These are phyloP conservation scores for Drosophila ficusphila DNA, from an alignment of 1,140 invertebrate genomes.

Conservation along the genomic window DNA sequence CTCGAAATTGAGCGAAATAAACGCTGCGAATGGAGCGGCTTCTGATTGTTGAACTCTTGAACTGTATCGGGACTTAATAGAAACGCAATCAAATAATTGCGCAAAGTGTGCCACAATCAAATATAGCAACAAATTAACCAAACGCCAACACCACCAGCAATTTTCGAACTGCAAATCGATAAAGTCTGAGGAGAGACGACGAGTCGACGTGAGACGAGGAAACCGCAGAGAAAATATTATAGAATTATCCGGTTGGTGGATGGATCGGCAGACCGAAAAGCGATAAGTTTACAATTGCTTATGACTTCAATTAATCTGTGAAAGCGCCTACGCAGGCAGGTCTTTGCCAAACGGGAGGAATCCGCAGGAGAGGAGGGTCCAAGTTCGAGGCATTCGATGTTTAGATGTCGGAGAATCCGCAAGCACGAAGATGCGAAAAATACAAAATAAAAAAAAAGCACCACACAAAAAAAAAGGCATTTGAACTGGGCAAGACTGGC, in stretches of 20 bases:
- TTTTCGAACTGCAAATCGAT: conserved; percentile 44
- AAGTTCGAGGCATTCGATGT: conserved; percentile 16
- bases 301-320: conserved; percentile 84
- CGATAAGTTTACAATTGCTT: conserved; percentile 83
- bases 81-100: conserved; percentile 82
- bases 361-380: neutral
- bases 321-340: conserved; percentile 79
- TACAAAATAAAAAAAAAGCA: conserved; percentile 35
- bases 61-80: conserved; percentile 78
- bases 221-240: conserved; percentile 48
- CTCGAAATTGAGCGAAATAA: conserved; percentile 45
- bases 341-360: neutral
- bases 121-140: conserved; percentile 79
- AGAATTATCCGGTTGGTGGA: conserved; percentile 58
- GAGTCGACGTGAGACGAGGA: conserved; percentile 4
- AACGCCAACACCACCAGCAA: conserved; percentile 65
- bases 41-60: conserved; percentile 80
- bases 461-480: conserved; percentile 72
- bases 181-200: conserved; percentile 3
- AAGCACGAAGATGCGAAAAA: conserved; percentile 48
- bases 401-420: conserved; percentile 19
- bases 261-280: conserved; percentile 54
- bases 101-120: conserved; percentile 82
- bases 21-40: conserved; percentile 53
- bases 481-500: conserved; percentile 37